phyloP scores from a whole-genome alignment of 2,888 invertebrate genomes.

The Margaritifera margaritifera region DNA sequence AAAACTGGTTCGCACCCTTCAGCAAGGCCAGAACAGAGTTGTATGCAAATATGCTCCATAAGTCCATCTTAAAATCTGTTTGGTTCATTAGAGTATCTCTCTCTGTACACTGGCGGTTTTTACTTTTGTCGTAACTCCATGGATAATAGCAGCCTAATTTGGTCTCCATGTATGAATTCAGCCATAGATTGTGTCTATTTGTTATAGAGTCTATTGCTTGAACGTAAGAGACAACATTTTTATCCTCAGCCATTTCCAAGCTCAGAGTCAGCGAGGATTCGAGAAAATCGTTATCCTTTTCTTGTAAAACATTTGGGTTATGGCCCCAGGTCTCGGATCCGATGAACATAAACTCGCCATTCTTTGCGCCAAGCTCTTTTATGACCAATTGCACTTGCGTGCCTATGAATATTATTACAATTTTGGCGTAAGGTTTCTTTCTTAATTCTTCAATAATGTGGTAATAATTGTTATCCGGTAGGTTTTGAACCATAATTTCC shows the following conservation, averaged over 20 bases:
- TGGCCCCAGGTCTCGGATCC: conserved; percentile 35
- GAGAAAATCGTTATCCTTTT: conserved; percentile 9
- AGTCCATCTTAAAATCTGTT: conserved; percentile 8
- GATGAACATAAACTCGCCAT: conserved; percentile 36
- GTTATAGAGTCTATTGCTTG: conserved; percentile 8
- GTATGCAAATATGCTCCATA: conserved; percentile 3
- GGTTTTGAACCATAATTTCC: conserved; percentile 21
- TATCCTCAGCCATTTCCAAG: conserved; percentile 18
- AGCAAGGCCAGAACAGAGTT: no score
- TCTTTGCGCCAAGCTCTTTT: neutral
- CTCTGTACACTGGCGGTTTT: conserved; percentile 2
- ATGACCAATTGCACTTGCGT: conserved; percentile 18
- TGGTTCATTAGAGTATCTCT: neutral
- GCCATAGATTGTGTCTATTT: conserved; percentile 22
- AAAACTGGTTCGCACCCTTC: no score
- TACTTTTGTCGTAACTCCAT: conserved; percentile 20
- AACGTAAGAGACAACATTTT: conserved; percentile 6
- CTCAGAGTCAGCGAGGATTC: conserved; percentile 24
- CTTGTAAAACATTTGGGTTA: conserved; percentile 8
- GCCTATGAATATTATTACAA: conserved; percentile 30
- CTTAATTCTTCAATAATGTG: conserved; percentile 17
- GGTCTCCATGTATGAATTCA: conserved; percentile 12
- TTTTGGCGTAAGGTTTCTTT: conserved; percentile 21
- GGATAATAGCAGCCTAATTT: conserved; percentile 18
- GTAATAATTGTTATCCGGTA: conserved; percentile 2